phyloP scores from a whole-genome alignment of 2,888 invertebrate genomes.

The Volucella inflata region DNA sequence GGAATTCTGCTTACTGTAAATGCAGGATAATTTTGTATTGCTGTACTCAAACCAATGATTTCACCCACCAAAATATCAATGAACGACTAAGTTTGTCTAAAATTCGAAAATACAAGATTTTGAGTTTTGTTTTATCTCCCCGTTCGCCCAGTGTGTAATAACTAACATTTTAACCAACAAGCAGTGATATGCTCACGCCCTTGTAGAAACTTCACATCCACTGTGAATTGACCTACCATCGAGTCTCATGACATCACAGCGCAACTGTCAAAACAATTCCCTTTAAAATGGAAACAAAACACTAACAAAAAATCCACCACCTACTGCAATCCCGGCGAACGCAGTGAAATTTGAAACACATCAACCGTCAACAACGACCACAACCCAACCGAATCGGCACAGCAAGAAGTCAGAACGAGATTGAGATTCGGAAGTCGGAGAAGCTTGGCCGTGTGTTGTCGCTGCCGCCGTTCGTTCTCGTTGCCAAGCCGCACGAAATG shows the following conservation, averaged over 20 bases:
- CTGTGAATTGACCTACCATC: conserved; percentile 4
- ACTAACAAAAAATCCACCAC: conserved; percentile 38
- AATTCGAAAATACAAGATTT: neutral
- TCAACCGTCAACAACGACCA: conserved; percentile 67
- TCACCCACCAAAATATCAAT: too few relatives aligned
- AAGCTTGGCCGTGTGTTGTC: conserved; percentile 64
- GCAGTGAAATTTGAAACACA: conserved; percentile 45
- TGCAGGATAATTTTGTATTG: too few relatives aligned
- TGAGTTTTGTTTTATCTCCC: neutral
- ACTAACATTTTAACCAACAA: too few relatives aligned
- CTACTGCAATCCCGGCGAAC: neutral
- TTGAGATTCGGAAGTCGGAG: conserved; percentile 59
- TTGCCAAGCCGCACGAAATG: conserved; percentile 52
- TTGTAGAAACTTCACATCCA: neutral
- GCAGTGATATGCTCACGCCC: neutral
- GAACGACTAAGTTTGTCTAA: too few relatives aligned
- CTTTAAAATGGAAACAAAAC: conserved; percentile 31
- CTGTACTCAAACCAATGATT: too few relatives aligned
- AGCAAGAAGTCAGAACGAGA: conserved; percentile 65
- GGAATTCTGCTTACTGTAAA: too few relatives aligned
- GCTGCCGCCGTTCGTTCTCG: conserved; percentile 60
- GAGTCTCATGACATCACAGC: conserved; percentile 48
- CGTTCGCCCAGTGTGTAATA: too few relatives aligned
- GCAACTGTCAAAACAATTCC: conserved; percentile 57
- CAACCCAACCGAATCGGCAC: conserved; percentile 44